Base-by-base conservation (phyloP, 2,888 invertebrate species). In the Cheilosia soror region DNA sequence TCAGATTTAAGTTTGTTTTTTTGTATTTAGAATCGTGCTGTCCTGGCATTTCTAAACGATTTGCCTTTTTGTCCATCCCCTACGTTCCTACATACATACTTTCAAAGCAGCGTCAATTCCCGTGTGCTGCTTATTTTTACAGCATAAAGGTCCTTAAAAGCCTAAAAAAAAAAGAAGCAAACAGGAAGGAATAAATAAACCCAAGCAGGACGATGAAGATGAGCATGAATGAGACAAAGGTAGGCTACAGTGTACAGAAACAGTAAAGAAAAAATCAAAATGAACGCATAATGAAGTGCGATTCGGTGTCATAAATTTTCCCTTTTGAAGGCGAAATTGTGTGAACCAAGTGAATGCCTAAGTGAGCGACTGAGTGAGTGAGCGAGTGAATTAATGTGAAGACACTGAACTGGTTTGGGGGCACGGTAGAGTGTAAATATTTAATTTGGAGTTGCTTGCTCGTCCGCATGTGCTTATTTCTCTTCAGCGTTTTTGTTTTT, bases 181-280 rank as follows among this genome's bases (percentile, higher is more conserved):
- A 15, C 29, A 57, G 55, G 49, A 62, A 49, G 42, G 60, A 58
- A 77, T 82, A 77, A 82, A 82, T 72, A 77, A 72, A 82, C 80
- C 68, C 51, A 69, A 65, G 47, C 37, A 53, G 42, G 76, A 83
- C 87, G 86, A 71, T 60, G 78, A 73, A 49, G 49, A 47, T 72
- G 51, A 87, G 87, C 88, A 78, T 88, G 86, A 69, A 87, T 87
- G 82, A 86, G 63, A 60, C 69, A 88, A 89, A 88, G 88, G 87
- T 88, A 87, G 88, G 88, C 88, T 87, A 88, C 88, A 88, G 88
- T 88, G 88, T 86, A 88, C 69, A 73, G 68, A 55, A 27, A 51
- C 51, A 53, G 33, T 31, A 25, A 60, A 60, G 25, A 71, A 49
- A 75, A 76, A 85, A 85, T 85, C 81, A 85, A 85, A 85, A 85